Percentiles rank a stretch among this genome's conserved stretches.
These are phyloP conservation scores for Arnoldichthys spilopterus DNA, from an alignment of 2,797 vertebrate genomes.

Conservation along the genomic window DNA sequence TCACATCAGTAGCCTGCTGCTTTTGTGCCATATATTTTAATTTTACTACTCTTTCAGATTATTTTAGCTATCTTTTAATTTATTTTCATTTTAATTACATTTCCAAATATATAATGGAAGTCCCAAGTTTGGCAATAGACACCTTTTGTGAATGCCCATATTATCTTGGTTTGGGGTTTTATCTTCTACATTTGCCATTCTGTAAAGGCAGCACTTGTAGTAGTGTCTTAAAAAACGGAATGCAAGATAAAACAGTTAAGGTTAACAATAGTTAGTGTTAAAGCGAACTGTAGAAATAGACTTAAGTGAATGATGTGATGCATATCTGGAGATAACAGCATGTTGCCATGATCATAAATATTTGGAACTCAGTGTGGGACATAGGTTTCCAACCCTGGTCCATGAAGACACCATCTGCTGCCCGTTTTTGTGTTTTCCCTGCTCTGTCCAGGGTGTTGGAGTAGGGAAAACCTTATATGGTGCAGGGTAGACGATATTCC, in stretches of 20 bases:
- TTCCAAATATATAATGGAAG: not conserved
- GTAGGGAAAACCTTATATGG: not conserved
- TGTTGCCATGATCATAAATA: not conserved
- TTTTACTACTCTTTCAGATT: not conserved
- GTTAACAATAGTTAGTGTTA: too few relatives aligned
- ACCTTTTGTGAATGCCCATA: too few relatives aligned
- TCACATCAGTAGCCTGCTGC: not conserved
- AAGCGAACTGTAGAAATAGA: too few relatives aligned
- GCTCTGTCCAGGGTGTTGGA: not conserved
- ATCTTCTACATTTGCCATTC: too few relatives aligned
- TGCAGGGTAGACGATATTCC: not conserved
- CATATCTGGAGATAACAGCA: not conserved
- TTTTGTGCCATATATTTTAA: not conserved
- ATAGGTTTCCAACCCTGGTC: not conserved
- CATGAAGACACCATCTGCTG: not conserved
- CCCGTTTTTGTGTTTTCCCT: not conserved
- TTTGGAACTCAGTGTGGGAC: not conserved
- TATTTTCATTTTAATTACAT: not conserved
- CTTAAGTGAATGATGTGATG: too few relatives aligned
- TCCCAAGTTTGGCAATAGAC: not conserved
- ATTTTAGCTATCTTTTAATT: not conserved
- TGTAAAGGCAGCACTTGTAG: too few relatives aligned
- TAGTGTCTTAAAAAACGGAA: too few relatives aligned
- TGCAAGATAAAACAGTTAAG: too few relatives aligned
- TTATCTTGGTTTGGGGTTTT: too few relatives aligned